Conservation (phyloP, 2,113 vertebrate genomes). For the Ailuropoda melanoleuca region DNA sequence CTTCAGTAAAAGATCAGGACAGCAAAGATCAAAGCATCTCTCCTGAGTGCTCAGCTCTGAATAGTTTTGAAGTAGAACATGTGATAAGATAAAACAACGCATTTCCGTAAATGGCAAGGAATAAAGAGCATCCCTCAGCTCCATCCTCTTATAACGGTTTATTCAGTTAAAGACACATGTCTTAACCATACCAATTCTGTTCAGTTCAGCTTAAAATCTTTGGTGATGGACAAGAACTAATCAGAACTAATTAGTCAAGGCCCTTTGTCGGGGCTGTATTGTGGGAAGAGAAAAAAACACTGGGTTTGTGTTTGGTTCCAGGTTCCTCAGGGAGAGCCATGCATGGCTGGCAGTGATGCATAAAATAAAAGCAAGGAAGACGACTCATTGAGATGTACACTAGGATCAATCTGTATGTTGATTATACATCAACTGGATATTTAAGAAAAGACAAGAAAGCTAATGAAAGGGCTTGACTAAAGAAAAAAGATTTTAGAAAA, state of each 20-base stretch:
- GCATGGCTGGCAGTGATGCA: neutral
- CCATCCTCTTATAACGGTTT: neutral
- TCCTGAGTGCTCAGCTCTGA: neutral
- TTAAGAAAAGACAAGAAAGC: neutral
- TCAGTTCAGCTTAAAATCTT: conserved; percentile 40
- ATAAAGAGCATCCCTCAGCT: neutral
- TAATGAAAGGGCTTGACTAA: conserved; percentile 16
- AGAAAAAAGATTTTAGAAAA: neutral
- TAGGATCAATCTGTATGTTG: neutral
- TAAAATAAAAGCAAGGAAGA: neutral
- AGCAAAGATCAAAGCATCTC: neutral
- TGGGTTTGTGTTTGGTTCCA: neutral
- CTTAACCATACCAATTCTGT: neutral
- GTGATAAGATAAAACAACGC: neutral
- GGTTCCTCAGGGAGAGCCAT: too few species aligned
- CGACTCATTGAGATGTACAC: too few species aligned
- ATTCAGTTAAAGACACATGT: neutral
- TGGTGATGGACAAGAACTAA: conserved; percentile 34
- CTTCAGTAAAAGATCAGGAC: neutral
- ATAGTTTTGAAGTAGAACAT: neutral
- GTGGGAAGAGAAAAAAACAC: neutral
- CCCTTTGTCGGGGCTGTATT: neutral
- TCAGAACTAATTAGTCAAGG: neutral
- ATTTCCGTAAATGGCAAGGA: neutral
- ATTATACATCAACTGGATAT: neutral